phyloP scores from a whole-genome alignment of 2,113 vertebrate species.

The Donacobius atricapilla region DNA sequence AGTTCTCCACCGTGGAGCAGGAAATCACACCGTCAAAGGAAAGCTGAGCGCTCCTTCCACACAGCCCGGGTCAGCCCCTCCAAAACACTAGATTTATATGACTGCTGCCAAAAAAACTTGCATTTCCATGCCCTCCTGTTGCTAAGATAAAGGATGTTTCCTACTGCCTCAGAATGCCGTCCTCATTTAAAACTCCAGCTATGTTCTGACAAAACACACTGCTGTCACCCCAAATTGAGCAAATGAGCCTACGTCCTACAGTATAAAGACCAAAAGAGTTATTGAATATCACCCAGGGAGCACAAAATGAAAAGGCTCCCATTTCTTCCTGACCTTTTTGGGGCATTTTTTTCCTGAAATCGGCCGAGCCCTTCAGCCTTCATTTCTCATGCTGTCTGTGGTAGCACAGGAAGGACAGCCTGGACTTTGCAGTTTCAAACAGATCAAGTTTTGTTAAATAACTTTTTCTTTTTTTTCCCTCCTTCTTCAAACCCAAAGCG shows the following conservation, averaged over 20 bases:
- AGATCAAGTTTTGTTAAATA: slow-evolving; percentile 77
- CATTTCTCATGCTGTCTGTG: slow-evolving; percentile 68
- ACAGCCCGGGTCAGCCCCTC: slow-evolving; percentile 68
- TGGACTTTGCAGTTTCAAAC: slow-evolving; percentile 71
- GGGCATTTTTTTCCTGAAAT: slow-evolving; percentile 62
- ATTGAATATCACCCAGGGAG: slow-evolving; percentile 85
- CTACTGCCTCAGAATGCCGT: slow-evolving; percentile 67
- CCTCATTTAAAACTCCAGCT: slow-evolving; percentile 69
- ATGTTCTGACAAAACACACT: slow-evolving; percentile 75
- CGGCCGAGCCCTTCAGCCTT: slow-evolving; percentile 64
- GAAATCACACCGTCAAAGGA: slow-evolving; percentile 81
- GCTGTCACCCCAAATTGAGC: slow-evolving; percentile 81
- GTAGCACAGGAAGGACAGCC: slow-evolving; percentile 77
- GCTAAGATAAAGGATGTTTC: slow-evolving; percentile 81
- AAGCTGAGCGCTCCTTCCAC: slow-evolving; percentile 77
- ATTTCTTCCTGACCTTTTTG: slow-evolving; percentile 80
- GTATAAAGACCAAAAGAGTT: slow-evolving; percentile 79
- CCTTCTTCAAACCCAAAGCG: slow-evolving; percentile 36
- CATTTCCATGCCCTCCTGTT: slow-evolving; percentile 76
- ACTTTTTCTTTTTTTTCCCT: not conserved
- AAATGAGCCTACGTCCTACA: slow-evolving; percentile 76
- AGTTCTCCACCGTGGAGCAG: slow-evolving; percentile 73
- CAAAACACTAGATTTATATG: slow-evolving; percentile 75
- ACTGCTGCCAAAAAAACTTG: slow-evolving; percentile 73
- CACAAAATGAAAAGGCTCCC: slow-evolving; percentile 82